A percentile compares a stretch with the other conserved stretches of the same genome.
Evolutionary conservation across 2,888 invertebrate species (phyloP).

Genomic region (Acleris cristana): DNA sequence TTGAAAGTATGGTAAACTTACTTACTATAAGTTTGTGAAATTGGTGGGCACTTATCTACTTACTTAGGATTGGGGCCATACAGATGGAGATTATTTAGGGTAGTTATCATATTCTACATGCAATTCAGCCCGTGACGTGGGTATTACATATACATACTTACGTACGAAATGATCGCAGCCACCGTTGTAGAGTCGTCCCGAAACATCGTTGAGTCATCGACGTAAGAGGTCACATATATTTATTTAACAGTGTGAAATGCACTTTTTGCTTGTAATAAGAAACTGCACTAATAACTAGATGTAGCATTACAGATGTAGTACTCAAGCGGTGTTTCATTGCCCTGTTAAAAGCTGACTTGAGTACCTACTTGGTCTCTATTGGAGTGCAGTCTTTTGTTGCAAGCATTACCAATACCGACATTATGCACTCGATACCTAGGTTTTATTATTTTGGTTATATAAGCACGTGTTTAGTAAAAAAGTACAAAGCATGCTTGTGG

Average conservation of each 20-base stretch:
- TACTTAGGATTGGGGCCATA: too few relatives aligned
- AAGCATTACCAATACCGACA: too few relatives aligned
- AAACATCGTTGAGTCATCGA: constrained; percentile 5
- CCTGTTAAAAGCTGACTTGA: background rate
- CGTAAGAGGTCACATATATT: constrained; percentile 18
- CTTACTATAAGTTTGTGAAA: too few relatives aligned
- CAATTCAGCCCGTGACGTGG: constrained; percentile 61
- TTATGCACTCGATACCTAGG: background rate
- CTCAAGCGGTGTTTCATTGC: background rate
- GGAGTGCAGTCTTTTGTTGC: background rate
- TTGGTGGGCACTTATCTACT: too few relatives aligned
- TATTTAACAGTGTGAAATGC: constrained; percentile 10
- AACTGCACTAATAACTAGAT: too few relatives aligned
- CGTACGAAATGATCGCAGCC: constrained; percentile 14
- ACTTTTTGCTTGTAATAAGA: constrained; percentile 6
- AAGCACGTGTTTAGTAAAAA: background rate
- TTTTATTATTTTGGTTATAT: background rate
- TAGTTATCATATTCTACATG: constrained; percentile 58
- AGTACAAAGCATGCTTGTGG: constrained; percentile 10
- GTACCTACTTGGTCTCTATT: background rate
- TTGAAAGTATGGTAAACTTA: too few relatives aligned
- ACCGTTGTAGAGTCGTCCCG: constrained; percentile 8
- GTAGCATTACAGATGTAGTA: too few relatives aligned
- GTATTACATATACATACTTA: constrained; percentile 43
- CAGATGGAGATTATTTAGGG: background rate